Conservation (phyloP, 2,113 vertebrate species). For the Cinclus cinclus region DNA sequence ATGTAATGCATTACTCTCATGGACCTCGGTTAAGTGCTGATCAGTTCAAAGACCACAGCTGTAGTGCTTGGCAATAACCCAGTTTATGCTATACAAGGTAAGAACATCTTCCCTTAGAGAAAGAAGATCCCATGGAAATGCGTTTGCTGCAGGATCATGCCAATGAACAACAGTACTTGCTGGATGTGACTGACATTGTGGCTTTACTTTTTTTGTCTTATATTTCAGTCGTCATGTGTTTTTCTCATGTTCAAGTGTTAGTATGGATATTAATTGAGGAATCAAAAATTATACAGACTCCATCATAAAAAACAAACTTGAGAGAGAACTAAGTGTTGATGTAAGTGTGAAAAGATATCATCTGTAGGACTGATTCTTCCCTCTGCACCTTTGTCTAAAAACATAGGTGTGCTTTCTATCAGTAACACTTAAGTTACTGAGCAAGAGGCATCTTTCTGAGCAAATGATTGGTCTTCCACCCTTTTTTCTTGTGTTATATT, state of each 20-base stretch:
- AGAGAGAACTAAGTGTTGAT: neutral
- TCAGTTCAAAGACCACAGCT: neutral
- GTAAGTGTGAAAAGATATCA: neutral
- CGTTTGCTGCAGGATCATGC: neutral
- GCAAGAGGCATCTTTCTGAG: neutral
- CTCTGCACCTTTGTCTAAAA: neutral
- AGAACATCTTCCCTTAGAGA: neutral
- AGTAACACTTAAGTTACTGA: neutral
- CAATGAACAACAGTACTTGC: neutral
- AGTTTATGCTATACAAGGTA: neutral
- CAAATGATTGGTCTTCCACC: neutral
- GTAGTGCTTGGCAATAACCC: neutral
- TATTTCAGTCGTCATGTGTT: rapidly evolving
- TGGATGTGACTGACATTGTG: neutral
- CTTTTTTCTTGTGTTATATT: neutral
- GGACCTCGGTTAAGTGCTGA: neutral
- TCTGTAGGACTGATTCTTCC: neutral
- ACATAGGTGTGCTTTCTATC: neutral
- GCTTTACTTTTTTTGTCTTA: neutral
- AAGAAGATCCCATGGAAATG: neutral
- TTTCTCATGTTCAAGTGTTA: neutral
- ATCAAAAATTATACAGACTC: neutral
- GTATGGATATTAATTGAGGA: neutral
- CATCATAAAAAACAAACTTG: neutral
- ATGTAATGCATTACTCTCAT: neutral